Conservation (phyloP, 2,888 invertebrate genomes). For the Drosophila sordidula region DNA sequence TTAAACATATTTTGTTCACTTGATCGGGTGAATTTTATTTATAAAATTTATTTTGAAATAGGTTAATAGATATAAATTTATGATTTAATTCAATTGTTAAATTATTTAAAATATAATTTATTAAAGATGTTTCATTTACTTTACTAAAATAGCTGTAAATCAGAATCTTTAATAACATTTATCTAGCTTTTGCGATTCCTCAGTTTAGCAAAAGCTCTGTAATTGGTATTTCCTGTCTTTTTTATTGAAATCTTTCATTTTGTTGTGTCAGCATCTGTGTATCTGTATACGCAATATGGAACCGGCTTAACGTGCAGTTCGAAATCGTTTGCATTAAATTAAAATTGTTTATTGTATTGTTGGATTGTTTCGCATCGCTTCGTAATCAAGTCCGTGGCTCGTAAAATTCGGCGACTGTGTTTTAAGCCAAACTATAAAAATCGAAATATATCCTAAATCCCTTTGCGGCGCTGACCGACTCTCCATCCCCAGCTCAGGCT, state of each 20-base stretch:
- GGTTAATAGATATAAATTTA: too few relatives aligned
- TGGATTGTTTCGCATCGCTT: conserved; percentile 39
- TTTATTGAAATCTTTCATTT: conserved; percentile 4
- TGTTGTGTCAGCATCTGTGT: conserved; percentile 10
- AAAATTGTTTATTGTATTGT: conserved; percentile 64
- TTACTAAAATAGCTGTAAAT: not conserved
- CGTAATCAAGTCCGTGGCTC: conserved; percentile 53
- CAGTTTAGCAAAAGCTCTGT: not conserved
- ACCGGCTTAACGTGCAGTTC: conserved; percentile 44
- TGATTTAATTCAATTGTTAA: too few relatives aligned
- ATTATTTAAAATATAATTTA: too few relatives aligned
- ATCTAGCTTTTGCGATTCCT: not conserved
- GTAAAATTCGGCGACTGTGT: conserved; percentile 53
- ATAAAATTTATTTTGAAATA: too few relatives aligned
- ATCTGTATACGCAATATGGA: conserved; percentile 9
- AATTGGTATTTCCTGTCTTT: conserved; percentile 13
- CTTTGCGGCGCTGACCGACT: conserved; percentile 23
- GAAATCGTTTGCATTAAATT: conserved; percentile 59
- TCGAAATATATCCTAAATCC: conserved; percentile 67
- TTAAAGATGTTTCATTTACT: not conserved
- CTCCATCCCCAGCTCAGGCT: too few relatives aligned
- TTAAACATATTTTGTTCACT: too few relatives aligned
- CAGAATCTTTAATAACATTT: not conserved
- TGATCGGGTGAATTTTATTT: too few relatives aligned
- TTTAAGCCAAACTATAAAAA: conserved; percentile 67